phyloP scores from a whole-genome alignment of 2,113 vertebrate species.

The Smithornis capensis region DNA sequence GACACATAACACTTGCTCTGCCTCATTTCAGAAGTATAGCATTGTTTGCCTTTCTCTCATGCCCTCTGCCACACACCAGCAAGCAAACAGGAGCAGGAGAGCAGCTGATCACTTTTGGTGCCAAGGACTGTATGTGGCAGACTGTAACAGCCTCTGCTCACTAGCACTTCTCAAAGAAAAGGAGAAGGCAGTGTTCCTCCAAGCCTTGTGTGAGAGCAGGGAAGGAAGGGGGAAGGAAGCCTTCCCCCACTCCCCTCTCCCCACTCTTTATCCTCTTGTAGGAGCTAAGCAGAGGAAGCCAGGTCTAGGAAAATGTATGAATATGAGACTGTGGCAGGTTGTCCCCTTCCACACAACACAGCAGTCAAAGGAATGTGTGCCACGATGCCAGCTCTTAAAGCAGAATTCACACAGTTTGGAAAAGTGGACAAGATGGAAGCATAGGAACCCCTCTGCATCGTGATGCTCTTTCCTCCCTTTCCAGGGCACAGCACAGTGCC shows the following conservation, averaged over 20 bases:
- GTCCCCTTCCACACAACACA: background rate
- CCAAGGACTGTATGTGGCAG: background rate
- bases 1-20: background rate
- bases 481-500: rapidly evolving
- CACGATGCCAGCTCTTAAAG: rapidly evolving
- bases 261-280: background rate
- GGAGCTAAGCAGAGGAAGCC: background rate
- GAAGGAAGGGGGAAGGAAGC: background rate
- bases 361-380: background rate
- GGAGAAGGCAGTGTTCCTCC: background rate
- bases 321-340: background rate
- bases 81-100: background rate
- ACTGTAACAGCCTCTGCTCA: background rate
- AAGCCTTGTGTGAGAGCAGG: background rate
- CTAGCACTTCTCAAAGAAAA: background rate
- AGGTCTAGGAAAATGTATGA: background rate
- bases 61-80: background rate
- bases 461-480: background rate
- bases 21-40: background rate
- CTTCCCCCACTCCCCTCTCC: background rate
- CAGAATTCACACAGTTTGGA: background rate
- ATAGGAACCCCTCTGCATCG: background rate
- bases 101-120: background rate
- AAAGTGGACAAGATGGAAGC: rapidly evolving
- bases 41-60: background rate